These are phyloP conservation scores for Burhinus bistriatus DNA, from an alignment of 2,113 vertebrate species.

Conservation along the genomic window DNA sequence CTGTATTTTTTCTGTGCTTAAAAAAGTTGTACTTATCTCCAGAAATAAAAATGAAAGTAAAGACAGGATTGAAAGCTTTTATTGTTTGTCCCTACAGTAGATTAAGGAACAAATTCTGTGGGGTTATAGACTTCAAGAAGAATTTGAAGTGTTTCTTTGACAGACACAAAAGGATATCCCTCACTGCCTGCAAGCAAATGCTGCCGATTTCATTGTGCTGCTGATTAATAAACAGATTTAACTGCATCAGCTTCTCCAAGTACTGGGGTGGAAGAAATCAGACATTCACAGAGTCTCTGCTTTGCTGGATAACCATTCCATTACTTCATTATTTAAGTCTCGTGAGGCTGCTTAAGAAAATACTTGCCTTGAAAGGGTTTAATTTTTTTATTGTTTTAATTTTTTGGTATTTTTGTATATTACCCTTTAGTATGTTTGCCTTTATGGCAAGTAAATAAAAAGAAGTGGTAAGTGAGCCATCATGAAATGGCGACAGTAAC, in stretches of 20 bases:
- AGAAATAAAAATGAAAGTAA: background rate
- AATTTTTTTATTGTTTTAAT: background rate
- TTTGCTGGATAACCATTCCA: slow-evolving; percentile 2
- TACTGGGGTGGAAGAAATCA: background rate
- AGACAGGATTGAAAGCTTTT: background rate
- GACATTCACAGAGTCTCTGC: background rate
- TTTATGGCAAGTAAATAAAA: background rate
- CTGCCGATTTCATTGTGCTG: background rate
- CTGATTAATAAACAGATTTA: slow-evolving; percentile 22
- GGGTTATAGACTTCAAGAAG: background rate
- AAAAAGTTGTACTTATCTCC: background rate
- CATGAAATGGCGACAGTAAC: background rate
- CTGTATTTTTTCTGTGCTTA: background rate
- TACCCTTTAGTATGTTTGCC: background rate
- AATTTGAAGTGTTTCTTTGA: background rate
- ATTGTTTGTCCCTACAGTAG: background rate
- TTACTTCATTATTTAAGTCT: background rate
- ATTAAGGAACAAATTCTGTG: background rate
- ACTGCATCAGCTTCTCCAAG: slow-evolving; percentile 18
- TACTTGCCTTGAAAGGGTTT: background rate
- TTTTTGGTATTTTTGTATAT: background rate
- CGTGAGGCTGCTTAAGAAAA: background rate
- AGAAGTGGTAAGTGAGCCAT: background rate
- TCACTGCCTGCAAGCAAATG: slow-evolving; percentile 28
- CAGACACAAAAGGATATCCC: background rate